Conservation (phyloP, 2,113 vertebrate genomes). For the Carlito syrichta region DNA sequence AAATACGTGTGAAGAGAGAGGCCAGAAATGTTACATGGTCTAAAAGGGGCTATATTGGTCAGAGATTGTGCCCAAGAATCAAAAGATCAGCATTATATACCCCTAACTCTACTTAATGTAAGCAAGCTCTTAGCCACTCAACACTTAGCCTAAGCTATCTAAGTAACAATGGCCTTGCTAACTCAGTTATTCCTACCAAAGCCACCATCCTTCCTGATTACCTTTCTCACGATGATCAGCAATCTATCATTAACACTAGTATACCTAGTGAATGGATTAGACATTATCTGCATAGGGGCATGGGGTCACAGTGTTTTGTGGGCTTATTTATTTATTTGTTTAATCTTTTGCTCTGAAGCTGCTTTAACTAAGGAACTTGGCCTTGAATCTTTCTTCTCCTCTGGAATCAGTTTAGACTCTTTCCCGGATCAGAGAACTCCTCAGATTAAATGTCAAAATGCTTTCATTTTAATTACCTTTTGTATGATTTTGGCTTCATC, state of each 20-base stretch:
- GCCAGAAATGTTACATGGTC: background rate
- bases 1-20: background rate
- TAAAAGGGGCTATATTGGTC: background rate
- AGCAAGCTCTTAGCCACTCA: background rate
- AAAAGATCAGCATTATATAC: background rate
- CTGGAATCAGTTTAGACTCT: background rate
- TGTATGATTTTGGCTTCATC: background rate
- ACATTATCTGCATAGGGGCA: background rate
- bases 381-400: background rate
- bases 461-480: background rate
- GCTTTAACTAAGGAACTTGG: background rate
- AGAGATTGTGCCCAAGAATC: background rate
- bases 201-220: background rate
- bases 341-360: background rate
- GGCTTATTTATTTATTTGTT: too few species aligned
- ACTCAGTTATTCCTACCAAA: background rate
- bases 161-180: background rate
- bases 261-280: background rate
- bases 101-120: background rate
- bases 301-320: background rate
- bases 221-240: background rate
- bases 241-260: background rate
- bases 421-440: background rate
- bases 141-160: background rate
- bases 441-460: constrained; percentile 15